Evolutionary conservation across 2,888 invertebrate species (phyloP).

Genomic region (Tinea trinotella): DNA sequence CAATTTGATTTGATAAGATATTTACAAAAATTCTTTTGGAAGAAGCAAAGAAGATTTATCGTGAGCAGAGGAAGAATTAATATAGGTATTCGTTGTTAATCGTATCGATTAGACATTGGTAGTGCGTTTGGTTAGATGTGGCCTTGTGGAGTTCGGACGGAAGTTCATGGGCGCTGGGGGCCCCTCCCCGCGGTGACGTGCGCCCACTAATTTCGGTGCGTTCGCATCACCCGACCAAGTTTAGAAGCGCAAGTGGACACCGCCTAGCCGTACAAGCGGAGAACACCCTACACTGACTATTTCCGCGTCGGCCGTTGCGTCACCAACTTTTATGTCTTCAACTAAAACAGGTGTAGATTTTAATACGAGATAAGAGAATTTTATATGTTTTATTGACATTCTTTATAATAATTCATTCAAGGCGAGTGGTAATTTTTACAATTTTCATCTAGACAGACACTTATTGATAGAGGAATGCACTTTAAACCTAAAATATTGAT

Average conservation of each 20-base stretch:
- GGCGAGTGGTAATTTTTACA: neutral
- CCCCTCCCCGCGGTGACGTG: slow-evolving; percentile 11
- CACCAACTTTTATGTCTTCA: neutral
- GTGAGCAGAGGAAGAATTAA: too few species aligned
- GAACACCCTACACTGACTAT: neutral
- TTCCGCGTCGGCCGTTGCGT: slow-evolving; percentile 3
- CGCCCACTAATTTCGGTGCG: slow-evolving; percentile 8
- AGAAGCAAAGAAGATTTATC: too few species aligned
- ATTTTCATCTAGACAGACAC: neutral
- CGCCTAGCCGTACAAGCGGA: neutral
- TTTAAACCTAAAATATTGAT: neutral
- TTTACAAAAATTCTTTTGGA: too few species aligned
- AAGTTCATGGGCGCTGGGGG: slow-evolving; percentile 61
- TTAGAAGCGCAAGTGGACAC: slow-evolving; percentile 5
- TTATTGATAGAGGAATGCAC: neutral
- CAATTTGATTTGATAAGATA: too few species aligned
- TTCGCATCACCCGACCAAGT: slow-evolving; percentile 12
- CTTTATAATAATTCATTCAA: neutral
- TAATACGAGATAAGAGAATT: slow-evolving; percentile 1
- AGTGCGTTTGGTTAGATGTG: slow-evolving; percentile 29
- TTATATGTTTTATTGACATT: slow-evolving; percentile 3
- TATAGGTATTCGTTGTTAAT: neutral
- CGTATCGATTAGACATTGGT: slow-evolving; percentile 9
- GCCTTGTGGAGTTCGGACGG: slow-evolving; percentile 60
- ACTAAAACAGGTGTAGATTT: slow-evolving; percentile 8